Evolutionary conservation across 2,888 invertebrate species (phyloP), one percentile per base, ranked within the genome.

Genomic region (Phengaris arion): DNA sequence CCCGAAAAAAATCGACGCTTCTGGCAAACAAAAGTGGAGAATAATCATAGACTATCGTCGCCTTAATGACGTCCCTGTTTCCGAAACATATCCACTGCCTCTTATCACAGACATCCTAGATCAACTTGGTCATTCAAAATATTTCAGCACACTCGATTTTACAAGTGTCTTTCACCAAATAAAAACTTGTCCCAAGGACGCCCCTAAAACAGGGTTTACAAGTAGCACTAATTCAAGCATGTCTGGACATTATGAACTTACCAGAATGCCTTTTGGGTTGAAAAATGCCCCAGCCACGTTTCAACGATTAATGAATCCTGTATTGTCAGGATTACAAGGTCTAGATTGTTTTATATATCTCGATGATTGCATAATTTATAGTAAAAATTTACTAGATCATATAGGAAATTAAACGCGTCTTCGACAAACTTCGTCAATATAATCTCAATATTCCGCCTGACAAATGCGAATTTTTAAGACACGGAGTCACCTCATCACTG

Each of bases 61-160:
- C 13, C 76, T 81, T 3, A 80, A 80, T 15, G 78, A 80, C 22
- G 70, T 76, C 35, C 79, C 81, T 6, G 76, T 81, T 59, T 51
- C 59, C 1, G 80, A 80, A 9, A 68, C 45, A 0, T 79, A 77
- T 75, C 79, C 80, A 7, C 35, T 80, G 9, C 79, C 79, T 59
- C 48, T 72, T 22, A 78, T 81, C 13, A 76, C 76, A 0, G 79
- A 80, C 54, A 79, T 80, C 10, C 48, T 79, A 12, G 78, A 80
- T 22, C 68, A 77, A 82, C 6, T 81, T 81, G 78, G 78, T 6
- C 75, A 79, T 55, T 72, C 74, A n/a, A 77, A 76, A 76, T 80
- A 80, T 64, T 80, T 74, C 78, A 81, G 0, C 74, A 78, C 78
- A 0, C 74, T 81, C 8, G 85, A 86, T 68, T 46, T 77, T 48